A percentile compares a stretch with the other conserved stretches of the same genome.
phyloP scores from a whole-genome alignment of 2,113 vertebrate species.

The Sylvicapra grimmia region DNA sequence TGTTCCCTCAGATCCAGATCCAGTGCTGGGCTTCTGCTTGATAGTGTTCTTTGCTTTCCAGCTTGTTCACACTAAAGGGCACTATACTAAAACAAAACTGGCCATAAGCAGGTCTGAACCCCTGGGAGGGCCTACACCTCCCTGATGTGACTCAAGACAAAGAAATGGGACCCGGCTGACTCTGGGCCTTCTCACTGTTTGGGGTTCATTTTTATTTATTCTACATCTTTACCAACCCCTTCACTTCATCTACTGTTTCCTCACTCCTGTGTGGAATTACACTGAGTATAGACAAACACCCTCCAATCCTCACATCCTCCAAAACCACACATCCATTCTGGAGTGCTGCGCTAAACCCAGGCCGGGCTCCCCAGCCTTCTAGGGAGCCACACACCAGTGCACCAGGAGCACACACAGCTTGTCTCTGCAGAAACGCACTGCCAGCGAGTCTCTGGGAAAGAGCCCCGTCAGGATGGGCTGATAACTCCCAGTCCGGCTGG shows the following conservation, averaged over 20 bases:
- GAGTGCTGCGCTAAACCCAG: neutral
- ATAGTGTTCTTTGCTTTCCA: neutral
- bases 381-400: neutral
- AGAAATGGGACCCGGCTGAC: neutral
- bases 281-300: neutral
- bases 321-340: neutral
- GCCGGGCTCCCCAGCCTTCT: neutral
- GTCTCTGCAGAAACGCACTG: neutral
- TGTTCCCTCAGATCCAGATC: neutral
- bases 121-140: neutral
- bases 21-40: neutral
- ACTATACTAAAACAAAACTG: neutral
- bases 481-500: conserved; percentile 48
- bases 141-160: neutral
- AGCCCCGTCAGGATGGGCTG: neutral
- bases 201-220: neutral
- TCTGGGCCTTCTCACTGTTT: neutral
- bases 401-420: neutral
- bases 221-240: neutral
- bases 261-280: neutral
- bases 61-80: neutral
- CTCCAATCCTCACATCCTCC: neutral
- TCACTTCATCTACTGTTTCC: neutral
- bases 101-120: neutral
- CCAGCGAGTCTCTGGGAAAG: neutral